Base-by-base conservation (phyloP, 2,797 vertebrate species). In the Notolabrus celidotus region DNA sequence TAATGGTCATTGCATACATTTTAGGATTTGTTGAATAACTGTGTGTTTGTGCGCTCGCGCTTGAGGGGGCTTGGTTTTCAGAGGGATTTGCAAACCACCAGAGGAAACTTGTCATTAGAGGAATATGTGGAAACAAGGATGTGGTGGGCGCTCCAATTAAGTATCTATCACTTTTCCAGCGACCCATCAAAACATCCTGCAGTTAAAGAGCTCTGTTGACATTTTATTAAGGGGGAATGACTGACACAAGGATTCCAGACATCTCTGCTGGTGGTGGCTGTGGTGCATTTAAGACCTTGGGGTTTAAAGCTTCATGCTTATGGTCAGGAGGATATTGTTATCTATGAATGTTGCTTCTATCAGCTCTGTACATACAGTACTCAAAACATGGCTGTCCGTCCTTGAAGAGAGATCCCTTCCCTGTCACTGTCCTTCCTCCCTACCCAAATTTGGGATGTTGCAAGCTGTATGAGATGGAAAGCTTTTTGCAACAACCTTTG, bases 51-150 rank as follows among this genome's bases (percentile, higher is more conserved):
- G 45, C 2, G 15, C 59, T 59, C 19, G 7, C 66, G 50, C 42
- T 52, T 46, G 59, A 38, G 53, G 67, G n/a, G 62, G 58, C n/a
- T 59, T 25, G 63, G 52, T 60, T 79, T 69, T 41, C 17, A 43
- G 67, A 49, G 66, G 66, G 54, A n/a, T 76, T 72, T 56, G 36
- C 61, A 67, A 76, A 80, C 77, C 83, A 80, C 77, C 6, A 41
- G 68, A 69, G 73, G 76, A 79, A 85, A 70, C 71, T 46, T 70
- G 86, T 77, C 74, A 84, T 86, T 83, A 79, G 74, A 57, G 80
- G 79, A 86, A 71, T 79, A 85, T 85, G 83, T 90, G 88, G 91
- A 90, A 91, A 91, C 79, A 84, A 83, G 85, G 83, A 88, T 88
- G 91, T 90, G 91, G 88, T 80, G 68, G 58, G 58, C 19, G 23